These are phyloP conservation scores for Fragum sueziense DNA, from an alignment of 2,888 invertebrate genomes.

Conservation along the genomic window DNA sequence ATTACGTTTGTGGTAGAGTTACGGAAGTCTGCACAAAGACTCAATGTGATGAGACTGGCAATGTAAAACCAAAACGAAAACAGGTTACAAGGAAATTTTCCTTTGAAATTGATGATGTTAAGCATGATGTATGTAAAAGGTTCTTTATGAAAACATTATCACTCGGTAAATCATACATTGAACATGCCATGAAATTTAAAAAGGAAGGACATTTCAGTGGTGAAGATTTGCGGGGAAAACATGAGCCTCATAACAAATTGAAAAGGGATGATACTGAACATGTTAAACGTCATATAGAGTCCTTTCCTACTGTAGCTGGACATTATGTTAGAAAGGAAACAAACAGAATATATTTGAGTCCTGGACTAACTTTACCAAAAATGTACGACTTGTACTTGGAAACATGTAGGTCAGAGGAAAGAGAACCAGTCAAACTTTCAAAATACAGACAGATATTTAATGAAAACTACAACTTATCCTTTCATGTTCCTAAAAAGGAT, in stretches of 20 bases:
- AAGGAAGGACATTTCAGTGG: constrained; percentile 25
- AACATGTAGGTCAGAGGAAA: constrained; percentile 6
- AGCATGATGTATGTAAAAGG: constrained; percentile 37
- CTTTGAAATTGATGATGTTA: constrained; percentile 19
- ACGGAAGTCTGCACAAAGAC: constrained; percentile 31
- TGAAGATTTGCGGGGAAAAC: constrained; percentile 33
- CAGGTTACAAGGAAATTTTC: constrained; percentile 14
- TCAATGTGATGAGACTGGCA: constrained; percentile 12
- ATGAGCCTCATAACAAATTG: constrained; percentile 38
- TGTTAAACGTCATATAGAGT: constrained; percentile 50
- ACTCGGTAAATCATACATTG: constrained; percentile 38
- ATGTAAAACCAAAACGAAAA: constrained; percentile 21
- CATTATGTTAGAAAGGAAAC: constrained; percentile 48
- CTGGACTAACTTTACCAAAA: constrained; percentile 35
- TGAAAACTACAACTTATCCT: constrained; percentile 46
- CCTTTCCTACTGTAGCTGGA: constrained; percentile 48
- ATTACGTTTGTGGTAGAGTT: constrained; percentile 38
- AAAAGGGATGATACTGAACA: not conserved
- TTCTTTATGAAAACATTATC: constrained; percentile 43
- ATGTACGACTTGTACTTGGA: constrained; percentile 43
- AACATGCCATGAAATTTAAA: constrained; percentile 39
- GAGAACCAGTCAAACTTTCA: constrained; percentile 18
- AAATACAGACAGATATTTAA: constrained; percentile 37
- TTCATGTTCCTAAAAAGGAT: constrained; percentile 55
- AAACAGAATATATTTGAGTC: constrained; percentile 34